Evolutionary conservation across 2,888 invertebrate genomes (phyloP).

Genomic region (Gandaritis pyraliata): DNA sequence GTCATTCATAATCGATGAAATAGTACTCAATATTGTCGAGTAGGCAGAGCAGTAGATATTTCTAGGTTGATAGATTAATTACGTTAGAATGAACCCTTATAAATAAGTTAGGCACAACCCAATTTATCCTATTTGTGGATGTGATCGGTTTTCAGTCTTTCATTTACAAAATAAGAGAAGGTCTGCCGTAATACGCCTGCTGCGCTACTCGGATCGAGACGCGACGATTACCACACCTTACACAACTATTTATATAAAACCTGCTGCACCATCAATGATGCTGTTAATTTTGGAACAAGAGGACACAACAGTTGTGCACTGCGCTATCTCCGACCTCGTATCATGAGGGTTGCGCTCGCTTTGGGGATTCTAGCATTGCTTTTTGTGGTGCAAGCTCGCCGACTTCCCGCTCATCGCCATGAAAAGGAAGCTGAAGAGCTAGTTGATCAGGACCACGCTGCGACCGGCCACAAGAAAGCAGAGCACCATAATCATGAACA

Average conservation of each 20-base stretch:
- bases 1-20: slow-evolving; percentile 16
- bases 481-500: slow-evolving; percentile 76
- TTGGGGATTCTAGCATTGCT: slow-evolving; percentile 61
- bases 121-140: background rate
- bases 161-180: slow-evolving; percentile 27
- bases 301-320: slow-evolving; percentile 57
- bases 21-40: background rate
- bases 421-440: slow-evolving; percentile 49
- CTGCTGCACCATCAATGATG: slow-evolving; percentile 72
- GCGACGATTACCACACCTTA: slow-evolving; percentile 73
- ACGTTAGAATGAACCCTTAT: background rate
- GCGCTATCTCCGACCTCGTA: slow-evolving; percentile 46
- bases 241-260: slow-evolving; percentile 82
- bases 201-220: slow-evolving; percentile 58
- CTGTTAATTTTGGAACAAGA: slow-evolving; percentile 70
- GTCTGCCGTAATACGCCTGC: slow-evolving; percentile 24
- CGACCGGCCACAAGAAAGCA: slow-evolving; percentile 77
- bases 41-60: slow-evolving; percentile 3
- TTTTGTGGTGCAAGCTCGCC: slow-evolving; percentile 60
- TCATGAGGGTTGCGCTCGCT: slow-evolving; percentile 68
- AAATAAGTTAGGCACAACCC: background rate
- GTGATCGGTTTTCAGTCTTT: slow-evolving; percentile 9
- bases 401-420: slow-evolving; percentile 56
- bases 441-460: slow-evolving; percentile 70
- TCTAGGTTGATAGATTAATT: slow-evolving; percentile 5